phyloP scores from a whole-genome alignment of 1,140 invertebrate species.

The Portunus trituberculatus region DNA sequence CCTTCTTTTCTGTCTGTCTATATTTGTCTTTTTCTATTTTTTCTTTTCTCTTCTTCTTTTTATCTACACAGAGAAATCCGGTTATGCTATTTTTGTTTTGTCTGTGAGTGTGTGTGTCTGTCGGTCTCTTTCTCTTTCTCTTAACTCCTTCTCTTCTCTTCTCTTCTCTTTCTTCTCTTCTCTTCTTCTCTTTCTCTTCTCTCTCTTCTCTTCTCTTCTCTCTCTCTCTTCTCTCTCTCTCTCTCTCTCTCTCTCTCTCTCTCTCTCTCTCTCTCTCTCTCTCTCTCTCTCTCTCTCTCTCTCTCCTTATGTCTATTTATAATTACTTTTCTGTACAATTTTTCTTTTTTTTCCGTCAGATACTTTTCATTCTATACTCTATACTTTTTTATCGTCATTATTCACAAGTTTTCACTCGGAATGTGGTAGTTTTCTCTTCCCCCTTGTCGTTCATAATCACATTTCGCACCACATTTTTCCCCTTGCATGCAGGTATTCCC shows the following conservation, averaged over 20 bases:
- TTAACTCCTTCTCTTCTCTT: constrained; percentile 42
- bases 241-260: constrained; percentile 51
- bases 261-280: constrained; percentile 55
- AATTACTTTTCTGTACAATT: background rate
- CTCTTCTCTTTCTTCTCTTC: constrained; percentile 50
- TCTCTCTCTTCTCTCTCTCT: background rate
- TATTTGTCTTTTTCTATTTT: background rate
- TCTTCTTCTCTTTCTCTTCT: background rate
- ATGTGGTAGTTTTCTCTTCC: no score
- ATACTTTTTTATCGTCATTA: no score
- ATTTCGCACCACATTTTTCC: no score
- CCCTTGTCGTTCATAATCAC: no score
- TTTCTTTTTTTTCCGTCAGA: background rate
- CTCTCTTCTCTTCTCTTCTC: background rate
- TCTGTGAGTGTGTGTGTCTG: background rate
- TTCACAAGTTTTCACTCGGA: no score
- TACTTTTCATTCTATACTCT: background rate
- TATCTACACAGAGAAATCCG: no score
- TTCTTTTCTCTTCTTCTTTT: background rate
- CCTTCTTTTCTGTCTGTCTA: no score
- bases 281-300: background rate
- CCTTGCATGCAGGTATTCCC: no score
- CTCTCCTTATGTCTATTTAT: no score
- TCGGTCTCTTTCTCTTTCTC: background rate
- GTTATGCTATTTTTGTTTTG: no score